phyloP scores from a whole-genome alignment of 2,888 invertebrate species.

The Mesochorus sp. region DNA sequence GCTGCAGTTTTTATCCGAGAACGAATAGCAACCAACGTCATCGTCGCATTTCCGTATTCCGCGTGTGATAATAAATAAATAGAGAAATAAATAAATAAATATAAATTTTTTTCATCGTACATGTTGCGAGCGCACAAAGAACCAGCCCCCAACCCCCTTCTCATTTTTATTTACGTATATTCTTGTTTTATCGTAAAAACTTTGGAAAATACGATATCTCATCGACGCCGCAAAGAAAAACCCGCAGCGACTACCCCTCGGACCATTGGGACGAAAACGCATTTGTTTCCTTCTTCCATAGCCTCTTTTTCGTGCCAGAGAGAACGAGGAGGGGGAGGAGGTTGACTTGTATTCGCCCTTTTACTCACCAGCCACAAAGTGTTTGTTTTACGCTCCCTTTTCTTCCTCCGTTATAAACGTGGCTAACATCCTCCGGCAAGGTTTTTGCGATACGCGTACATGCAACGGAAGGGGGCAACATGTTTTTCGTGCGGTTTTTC shows the following conservation, averaged over 20 bases:
- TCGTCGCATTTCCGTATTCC: not conserved
- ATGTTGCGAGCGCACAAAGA: not conserved
- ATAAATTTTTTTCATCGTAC: too few relatives aligned
- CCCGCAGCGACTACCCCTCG: conserved; percentile 9
- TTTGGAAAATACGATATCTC: conserved; percentile 55
- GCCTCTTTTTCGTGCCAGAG: conserved; percentile 10
- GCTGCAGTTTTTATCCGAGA: not conserved
- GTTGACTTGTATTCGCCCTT: not conserved
- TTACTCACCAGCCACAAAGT: conserved; percentile 10
- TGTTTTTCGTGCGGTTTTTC: conserved; percentile 54
- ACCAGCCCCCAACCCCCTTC: not conserved
- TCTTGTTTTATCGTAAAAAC: conserved; percentile 17
- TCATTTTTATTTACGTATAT: conserved; percentile 1
- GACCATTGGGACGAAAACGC: conserved; percentile 42
- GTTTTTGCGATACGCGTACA: conserved; percentile 24
- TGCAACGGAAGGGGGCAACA: conserved; percentile 45
- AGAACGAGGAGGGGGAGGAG: too few relatives aligned
- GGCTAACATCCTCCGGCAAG: conserved; percentile 9
- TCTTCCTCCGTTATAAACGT: conserved; percentile 46
- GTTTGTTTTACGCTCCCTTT: conserved; percentile 52
- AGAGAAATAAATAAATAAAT: not conserved
- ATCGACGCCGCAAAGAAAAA: conserved; percentile 44
- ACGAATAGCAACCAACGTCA: not conserved
- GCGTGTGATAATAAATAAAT: not conserved
- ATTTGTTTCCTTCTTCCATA: conserved; percentile 53